Base-by-base conservation (phyloP, 2,888 invertebrate genomes). In the Pristionchus japonicus region DNA sequence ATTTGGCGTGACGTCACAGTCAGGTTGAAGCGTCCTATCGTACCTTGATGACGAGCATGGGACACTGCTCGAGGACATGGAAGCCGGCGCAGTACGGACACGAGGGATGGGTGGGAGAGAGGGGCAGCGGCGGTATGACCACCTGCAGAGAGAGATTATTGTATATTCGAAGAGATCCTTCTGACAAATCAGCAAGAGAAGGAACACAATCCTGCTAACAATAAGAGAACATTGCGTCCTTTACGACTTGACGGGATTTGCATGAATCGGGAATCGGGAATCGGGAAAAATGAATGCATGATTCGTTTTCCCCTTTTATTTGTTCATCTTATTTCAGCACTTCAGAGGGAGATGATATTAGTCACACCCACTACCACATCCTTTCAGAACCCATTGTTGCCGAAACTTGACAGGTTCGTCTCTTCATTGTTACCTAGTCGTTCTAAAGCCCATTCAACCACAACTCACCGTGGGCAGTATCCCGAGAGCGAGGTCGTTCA, bases 71-170 rank as follows among this genome's bases (percentile, higher is more conserved):
- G 34, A 86, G 34, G 3, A 34, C 34, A 49, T 86, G 86, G 37
- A 20, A 0, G 3, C 34, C 70, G 31, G 86, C 74, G 37, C 86
- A 86, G 74, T 86, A 74, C 27, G 86, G 86, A 49, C 86, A 86
- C 31, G 86, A 70, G 1, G 86, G 74, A 11, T 3, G 4, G 2
- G 47, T 6, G 49, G 86, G 61, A 0, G 85, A 20, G 4, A 13
- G 85, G 13, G 85, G 85, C 7, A 64, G 85, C 15, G 85, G 23
- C 15, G 85, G 85, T 11, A 85, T 43, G 17, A 3, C 3, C 61
- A 85, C 85, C 85, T 85, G 64, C 0, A n/a, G n/a, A 57, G 43
- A 6, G 43, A 43, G 43, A 11, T 43, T 43, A 43, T 9, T n/a
- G n/a, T n/a, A n/a, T n/a, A n/a, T n/a, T n/a, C n/a, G n/a, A n/a